phyloP scores from a whole-genome alignment of 2,888 invertebrate genomes.

The Eupithecia tripunctaria region DNA sequence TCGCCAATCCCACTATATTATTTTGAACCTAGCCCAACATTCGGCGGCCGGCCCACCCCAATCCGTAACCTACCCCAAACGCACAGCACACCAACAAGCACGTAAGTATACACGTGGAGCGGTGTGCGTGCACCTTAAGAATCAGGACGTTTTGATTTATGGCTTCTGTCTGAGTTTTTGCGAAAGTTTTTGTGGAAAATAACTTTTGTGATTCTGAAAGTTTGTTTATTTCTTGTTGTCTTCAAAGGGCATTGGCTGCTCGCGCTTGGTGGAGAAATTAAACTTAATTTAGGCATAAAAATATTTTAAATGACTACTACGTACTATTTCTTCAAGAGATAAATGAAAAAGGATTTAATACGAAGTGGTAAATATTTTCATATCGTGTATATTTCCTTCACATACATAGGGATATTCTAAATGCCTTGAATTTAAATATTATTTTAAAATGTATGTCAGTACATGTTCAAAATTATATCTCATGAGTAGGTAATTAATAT shows the following conservation, averaged over 20 bases:
- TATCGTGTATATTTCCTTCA: background rate
- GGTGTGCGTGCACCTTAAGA: constrained; percentile 43
- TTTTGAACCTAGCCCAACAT: constrained; percentile 78
- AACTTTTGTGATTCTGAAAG: constrained; percentile 9
- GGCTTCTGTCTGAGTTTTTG: constrained; percentile 27
- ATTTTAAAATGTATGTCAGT: too few relatives aligned
- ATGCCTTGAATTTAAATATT: too few relatives aligned
- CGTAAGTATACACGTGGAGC: constrained; percentile 28
- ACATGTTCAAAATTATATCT: too few relatives aligned
- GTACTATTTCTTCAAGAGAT: too few relatives aligned
- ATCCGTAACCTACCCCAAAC: constrained; percentile 79
- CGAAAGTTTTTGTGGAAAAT: constrained; percentile 18
- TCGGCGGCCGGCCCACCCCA: constrained; percentile 76
- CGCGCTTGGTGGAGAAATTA: background rate
- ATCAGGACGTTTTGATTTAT: constrained; percentile 41
- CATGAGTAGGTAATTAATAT: background rate
- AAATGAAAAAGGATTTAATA: background rate
- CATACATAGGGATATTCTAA: too few relatives aligned
- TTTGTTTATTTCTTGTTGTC: background rate
- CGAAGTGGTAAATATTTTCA: background rate
- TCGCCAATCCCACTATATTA: constrained; percentile 58
- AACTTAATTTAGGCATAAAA: background rate
- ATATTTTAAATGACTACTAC: background rate
- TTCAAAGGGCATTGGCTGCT: background rate
- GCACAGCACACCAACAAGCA: constrained; percentile 44